phyloP scores from a whole-genome alignment of 2,888 invertebrate species.

The Harmothoe impar region DNA sequence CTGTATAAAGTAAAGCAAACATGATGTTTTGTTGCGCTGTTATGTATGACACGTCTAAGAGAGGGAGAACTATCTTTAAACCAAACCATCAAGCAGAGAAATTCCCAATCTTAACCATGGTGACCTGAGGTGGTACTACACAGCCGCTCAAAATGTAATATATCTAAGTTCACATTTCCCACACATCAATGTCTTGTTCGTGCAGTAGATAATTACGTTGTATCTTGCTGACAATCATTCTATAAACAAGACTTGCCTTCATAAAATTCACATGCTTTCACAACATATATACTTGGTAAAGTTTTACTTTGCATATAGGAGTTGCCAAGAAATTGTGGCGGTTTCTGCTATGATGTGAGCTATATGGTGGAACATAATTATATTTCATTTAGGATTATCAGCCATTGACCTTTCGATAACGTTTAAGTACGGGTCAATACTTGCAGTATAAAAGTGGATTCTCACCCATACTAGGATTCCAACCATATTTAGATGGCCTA shows the following conservation, averaged over 20 bases:
- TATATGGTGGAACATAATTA: too few relatives aligned
- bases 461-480: too few relatives aligned
- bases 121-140: slow-evolving; percentile 60
- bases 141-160: slow-evolving; percentile 11
- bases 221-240: neutral
- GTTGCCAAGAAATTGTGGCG: neutral
- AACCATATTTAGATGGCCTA: too few relatives aligned
- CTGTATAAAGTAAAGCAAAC: too few relatives aligned
- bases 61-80: slow-evolving; percentile 13
- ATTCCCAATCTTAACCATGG: slow-evolving; percentile 31
- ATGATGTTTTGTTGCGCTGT: too few relatives aligned
- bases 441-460: too few relatives aligned
- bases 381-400: too few relatives aligned
- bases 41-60: too few relatives aligned
- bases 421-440: too few relatives aligned
- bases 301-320: neutral
- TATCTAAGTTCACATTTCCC: neutral
- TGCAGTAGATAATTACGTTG: neutral
- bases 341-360: too few relatives aligned
- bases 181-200: neutral
- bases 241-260: neutral
- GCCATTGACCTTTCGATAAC: too few relatives aligned
- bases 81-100: slow-evolving; percentile 32
- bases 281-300: neutral
- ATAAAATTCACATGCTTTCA: neutral